Conservation (phyloP, 2,797 vertebrate species). For the Propithecus perrieri region DNA sequence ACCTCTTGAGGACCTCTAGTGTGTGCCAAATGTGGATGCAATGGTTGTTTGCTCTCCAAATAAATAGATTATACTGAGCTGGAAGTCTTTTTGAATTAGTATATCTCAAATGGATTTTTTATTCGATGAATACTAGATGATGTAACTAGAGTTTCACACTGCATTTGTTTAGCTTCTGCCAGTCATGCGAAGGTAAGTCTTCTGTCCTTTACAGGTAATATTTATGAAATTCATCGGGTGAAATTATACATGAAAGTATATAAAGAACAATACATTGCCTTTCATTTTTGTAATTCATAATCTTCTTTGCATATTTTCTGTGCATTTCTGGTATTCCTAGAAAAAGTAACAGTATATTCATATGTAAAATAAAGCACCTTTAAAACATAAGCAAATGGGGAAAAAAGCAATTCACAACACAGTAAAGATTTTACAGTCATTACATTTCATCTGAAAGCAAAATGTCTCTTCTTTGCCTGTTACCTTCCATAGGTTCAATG, state of each 20-base stretch:
- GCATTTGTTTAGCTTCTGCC: background rate
- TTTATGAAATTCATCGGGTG: background rate
- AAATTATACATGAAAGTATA: background rate
- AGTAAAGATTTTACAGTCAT: background rate
- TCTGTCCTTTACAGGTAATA: background rate
- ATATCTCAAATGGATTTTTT: constrained; percentile 4
- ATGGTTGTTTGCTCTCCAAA: constrained; percentile 9
- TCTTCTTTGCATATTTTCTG: constrained; percentile 16
- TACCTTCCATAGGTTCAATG: background rate
- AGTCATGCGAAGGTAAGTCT: background rate
- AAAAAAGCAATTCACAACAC: background rate
- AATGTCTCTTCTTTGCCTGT: background rate
- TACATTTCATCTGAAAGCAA: background rate
- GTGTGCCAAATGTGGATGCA: background rate
- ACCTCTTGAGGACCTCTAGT: background rate
- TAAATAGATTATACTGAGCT: background rate
- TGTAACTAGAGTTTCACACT: background rate
- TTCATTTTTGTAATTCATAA: background rate
- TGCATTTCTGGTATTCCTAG: background rate
- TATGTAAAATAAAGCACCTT: constrained; percentile 19
- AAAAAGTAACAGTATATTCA: background rate
- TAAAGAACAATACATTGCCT: background rate
- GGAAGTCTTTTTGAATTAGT: constrained; percentile 29
- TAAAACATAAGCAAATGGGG: background rate
- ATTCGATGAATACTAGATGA: background rate